Evolutionary conservation across 2,113 vertebrate species (phyloP).

Genomic region (Carlito syrichta): DNA sequence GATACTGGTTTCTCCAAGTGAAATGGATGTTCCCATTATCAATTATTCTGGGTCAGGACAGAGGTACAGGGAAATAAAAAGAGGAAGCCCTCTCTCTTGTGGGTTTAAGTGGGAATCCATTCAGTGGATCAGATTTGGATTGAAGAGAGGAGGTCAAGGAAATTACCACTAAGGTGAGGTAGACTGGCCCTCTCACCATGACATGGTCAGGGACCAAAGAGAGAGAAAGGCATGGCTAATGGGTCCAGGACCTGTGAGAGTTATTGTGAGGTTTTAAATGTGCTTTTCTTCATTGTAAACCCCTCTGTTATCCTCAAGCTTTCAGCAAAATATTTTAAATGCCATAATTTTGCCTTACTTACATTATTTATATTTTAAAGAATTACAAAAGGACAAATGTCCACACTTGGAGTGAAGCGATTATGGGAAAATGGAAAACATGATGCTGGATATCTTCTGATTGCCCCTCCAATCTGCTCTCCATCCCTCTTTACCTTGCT

Average conservation of each 20-base stretch:
- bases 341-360: not conserved
- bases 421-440: not conserved
- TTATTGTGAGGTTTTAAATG: not conserved
- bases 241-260: not conserved
- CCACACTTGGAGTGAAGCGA: not conserved
- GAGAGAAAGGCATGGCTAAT: not conserved
- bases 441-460: not conserved
- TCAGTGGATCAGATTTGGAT: not conserved
- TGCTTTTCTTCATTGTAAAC: not conserved
- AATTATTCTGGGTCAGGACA: not conserved
- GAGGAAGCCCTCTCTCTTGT: not conserved
- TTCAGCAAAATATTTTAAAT: not conserved
- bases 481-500: not conserved
- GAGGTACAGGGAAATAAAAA: not conserved
- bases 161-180: not conserved
- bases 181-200: not conserved
- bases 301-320: not conserved
- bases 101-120: not conserved
- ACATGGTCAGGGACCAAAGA: not conserved
- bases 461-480: not conserved
- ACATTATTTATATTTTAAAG: not conserved
- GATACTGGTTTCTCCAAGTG: not conserved
- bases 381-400: not conserved
- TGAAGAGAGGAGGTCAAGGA: not conserved
- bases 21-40: not conserved